A percentile compares a stretch with the other conserved stretches of the same genome.
These are phyloP conservation scores for Cataglyphis albicans DNA, from an alignment of 2,888 invertebrate species.

Conservation along the genomic window DNA sequence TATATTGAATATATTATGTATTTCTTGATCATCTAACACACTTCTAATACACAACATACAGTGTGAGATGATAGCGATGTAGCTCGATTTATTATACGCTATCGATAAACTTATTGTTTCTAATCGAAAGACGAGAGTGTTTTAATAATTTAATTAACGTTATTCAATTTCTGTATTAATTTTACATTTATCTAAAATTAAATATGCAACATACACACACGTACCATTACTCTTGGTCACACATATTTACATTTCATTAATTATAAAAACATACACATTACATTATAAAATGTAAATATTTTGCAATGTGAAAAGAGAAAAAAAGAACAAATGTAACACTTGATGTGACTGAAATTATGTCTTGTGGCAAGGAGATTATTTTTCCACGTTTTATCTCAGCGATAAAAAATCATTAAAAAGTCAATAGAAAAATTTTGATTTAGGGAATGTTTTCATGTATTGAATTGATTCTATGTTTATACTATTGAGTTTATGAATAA, in stretches of 20 bases:
- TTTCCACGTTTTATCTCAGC: background rate
- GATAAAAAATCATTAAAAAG: slow-evolving; percentile 39
- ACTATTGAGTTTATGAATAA: slow-evolving; percentile 11
- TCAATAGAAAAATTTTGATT: slow-evolving; percentile 24
- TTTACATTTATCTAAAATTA: slow-evolving; percentile 31
- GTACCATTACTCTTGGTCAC: background rate
- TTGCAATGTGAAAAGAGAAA: background rate
- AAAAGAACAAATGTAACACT: background rate
- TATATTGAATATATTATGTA: slow-evolving; percentile 78
- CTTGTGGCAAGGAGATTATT: background rate
- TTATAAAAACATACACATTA: slow-evolving; percentile 18
- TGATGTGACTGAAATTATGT: background rate
- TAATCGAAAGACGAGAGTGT: slow-evolving; percentile 4
- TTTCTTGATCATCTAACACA: slow-evolving; percentile 80
- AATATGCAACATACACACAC: slow-evolving; percentile 5
- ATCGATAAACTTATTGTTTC: slow-evolving; percentile 19
- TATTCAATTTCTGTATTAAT: slow-evolving; percentile 4
- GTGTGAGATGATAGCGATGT: slow-evolving; percentile 65
- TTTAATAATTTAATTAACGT: slow-evolving; percentile 26
- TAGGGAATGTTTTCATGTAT: background rate
- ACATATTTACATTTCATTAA: slow-evolving; percentile 12
- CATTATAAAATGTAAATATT: slow-evolving; percentile 22
- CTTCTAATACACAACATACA: slow-evolving; percentile 83
- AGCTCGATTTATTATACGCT: slow-evolving; percentile 50
- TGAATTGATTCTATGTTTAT: slow-evolving; percentile 24